A percentile compares a stretch with the other conserved stretches of the same genome.
phyloP scores from a whole-genome alignment of 2,113 vertebrate species.

The Promerops cafer region DNA sequence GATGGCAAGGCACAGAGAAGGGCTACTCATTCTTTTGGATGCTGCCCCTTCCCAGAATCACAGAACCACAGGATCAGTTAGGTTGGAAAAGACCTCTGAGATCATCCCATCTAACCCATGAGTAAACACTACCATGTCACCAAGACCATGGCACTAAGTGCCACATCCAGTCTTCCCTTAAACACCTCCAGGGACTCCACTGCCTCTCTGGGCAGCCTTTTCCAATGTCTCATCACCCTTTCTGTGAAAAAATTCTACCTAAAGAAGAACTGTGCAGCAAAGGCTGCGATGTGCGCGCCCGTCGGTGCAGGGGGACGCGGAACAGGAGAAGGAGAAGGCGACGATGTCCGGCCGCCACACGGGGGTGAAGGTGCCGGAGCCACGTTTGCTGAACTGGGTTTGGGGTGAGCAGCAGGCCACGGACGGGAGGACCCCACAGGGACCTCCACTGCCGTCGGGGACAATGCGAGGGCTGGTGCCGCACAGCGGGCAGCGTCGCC shows the following conservation, averaged over 20 bases:
- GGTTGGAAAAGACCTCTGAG: not conserved
- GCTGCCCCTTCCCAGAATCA: not conserved
- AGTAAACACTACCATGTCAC: not conserved
- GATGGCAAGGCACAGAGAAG: not conserved
- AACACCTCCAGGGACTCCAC: not conserved
- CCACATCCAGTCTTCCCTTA: not conserved
- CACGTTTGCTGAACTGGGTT: fast-evolving
- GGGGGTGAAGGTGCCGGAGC: fast-evolving
- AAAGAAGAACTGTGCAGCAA: no score
- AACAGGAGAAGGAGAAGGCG: not conserved
- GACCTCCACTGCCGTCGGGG: not conserved
- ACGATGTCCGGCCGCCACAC: fast-evolving
- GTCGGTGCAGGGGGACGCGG: not conserved
- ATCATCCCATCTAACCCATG: not conserved
- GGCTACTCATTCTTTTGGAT: not conserved
- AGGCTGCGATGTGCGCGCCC: not conserved
- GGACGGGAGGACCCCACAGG: not conserved
- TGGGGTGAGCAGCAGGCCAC: fast-evolving
- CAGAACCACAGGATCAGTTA: not conserved
- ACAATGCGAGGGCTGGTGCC: fast-evolving
- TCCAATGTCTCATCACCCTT: not conserved
- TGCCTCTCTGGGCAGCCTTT: not conserved
- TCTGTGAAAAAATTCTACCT: not conserved
- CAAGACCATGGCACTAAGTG: not conserved
- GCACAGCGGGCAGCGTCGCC: fast-evolving